Evolutionary conservation across 1,140 invertebrate species (phyloP).

Genomic region (Doryteuthis pealeii): DNA sequence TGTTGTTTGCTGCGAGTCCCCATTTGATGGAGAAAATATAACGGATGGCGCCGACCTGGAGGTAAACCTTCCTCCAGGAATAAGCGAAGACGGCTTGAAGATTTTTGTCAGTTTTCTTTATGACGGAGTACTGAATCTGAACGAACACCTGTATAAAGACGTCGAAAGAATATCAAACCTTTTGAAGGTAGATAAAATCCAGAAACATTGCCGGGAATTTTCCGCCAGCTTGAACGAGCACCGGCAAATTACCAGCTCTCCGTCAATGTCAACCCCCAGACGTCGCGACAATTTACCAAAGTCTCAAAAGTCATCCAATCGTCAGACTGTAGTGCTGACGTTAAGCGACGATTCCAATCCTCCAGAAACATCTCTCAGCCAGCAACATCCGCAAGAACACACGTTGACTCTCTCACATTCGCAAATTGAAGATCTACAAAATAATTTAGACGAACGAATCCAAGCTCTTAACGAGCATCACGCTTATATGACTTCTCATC

Average conservation of each 20-base stretch:
- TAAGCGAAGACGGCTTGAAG: background rate
- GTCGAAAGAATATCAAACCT: conserved; percentile 10
- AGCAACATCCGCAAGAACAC: background rate
- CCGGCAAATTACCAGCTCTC: background rate
- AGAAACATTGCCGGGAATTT: conserved; percentile 11
- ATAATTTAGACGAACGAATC: background rate
- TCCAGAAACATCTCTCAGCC: background rate
- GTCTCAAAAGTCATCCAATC: background rate
- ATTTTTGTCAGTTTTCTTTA: conserved; percentile 7
- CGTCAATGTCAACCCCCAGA: background rate
- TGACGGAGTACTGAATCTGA: background rate
- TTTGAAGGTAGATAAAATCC: background rate
- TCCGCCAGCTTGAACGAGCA: background rate
- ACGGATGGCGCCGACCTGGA: conserved; percentile 11
- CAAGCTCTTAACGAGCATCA: background rate
- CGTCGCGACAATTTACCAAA: background rate
- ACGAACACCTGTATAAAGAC: conserved; percentile 1
- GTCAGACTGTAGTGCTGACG: conserved; percentile 1
- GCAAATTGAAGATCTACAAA: background rate
- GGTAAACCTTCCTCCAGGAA: conserved; percentile 2
- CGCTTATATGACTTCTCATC: background rate
- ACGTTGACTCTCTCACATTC: background rate
- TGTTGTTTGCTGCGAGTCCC: conserved; percentile 9
- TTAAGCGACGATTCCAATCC: conserved; percentile 10
- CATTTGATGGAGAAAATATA: conserved; percentile 11